Evolutionary conservation across 2,888 invertebrate species (phyloP).

Genomic region (Drosophila leonis): DNA sequence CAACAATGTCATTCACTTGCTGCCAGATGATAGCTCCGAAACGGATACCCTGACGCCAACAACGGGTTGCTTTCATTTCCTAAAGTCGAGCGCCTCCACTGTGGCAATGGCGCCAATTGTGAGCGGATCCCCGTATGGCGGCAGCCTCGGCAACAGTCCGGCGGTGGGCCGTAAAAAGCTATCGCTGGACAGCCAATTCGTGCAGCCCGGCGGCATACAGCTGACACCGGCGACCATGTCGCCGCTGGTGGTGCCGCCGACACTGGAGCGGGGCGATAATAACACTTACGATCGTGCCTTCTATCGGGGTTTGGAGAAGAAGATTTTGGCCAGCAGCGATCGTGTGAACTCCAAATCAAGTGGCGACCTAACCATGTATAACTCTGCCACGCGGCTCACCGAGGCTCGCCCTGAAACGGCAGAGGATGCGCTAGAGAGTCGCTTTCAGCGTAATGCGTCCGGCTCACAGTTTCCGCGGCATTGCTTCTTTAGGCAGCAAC

Average conservation of each 20-base stretch:
- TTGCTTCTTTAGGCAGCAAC: constrained; percentile 83
- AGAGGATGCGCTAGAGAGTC: constrained; percentile 44
- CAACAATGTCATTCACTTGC: constrained; percentile 29
- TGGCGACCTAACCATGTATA: constrained; percentile 85
- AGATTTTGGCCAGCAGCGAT: constrained; percentile 82
- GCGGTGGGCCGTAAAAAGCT: constrained; percentile 83
- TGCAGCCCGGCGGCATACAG: constrained; percentile 6
- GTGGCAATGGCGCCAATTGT: constrained; percentile 6
- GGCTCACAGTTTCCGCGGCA: constrained; percentile 85
- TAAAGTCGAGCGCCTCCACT: constrained; percentile 49
- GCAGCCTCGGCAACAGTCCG: constrained; percentile 81
- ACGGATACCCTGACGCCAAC: constrained; percentile 72
- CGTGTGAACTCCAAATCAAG: constrained; percentile 85
- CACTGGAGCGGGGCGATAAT: constrained; percentile 66
- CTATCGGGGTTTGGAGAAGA: constrained; percentile 79
- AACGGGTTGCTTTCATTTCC: constrained; percentile 82
- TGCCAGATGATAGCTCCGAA: constrained; percentile 70
- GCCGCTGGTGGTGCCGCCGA: constrained; percentile 15
- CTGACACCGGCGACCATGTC: constrained; percentile 4
- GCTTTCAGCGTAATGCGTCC: constrained; percentile 84
- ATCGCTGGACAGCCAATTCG: constrained; percentile 83
- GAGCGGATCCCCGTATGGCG: constrained; percentile 50
- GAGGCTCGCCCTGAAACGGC: constrained; percentile 13
- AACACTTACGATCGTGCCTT: constrained; percentile 85
- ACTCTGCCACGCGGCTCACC: constrained; percentile 72